These are phyloP conservation scores for Cactoblastis cactorum DNA, from an alignment of 2,888 invertebrate species.

Conservation along the genomic window DNA sequence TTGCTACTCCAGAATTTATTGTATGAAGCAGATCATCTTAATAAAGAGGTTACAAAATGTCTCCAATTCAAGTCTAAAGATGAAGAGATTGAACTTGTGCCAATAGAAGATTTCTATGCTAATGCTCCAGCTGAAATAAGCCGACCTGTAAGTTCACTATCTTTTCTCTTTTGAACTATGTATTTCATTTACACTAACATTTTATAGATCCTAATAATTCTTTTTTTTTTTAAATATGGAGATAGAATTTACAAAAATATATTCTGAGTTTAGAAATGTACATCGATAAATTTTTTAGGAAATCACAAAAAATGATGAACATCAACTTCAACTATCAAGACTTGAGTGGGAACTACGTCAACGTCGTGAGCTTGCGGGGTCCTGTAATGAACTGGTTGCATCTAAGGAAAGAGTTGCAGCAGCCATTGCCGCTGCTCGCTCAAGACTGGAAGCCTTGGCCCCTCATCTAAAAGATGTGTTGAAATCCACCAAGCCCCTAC, in stretches of 20 bases:
- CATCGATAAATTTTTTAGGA: conserved; percentile 68
- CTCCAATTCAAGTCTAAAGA: conserved; percentile 97
- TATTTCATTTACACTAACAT: too few relatives aligned
- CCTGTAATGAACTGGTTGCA: conserved; percentile 86
- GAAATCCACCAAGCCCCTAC: conserved; percentile 91
- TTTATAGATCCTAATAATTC: background rate
- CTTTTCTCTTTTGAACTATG: too few relatives aligned
- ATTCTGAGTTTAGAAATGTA: background rate
- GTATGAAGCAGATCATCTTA: conserved; percentile 95
- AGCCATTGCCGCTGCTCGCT: conserved; percentile 86
- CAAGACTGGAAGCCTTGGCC: conserved; percentile 88
- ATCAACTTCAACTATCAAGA: conserved; percentile 90
- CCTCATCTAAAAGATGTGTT: conserved; percentile 83
- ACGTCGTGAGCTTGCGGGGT: conserved; percentile 88
- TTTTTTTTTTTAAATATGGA: background rate
- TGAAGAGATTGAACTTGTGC: conserved; percentile 93
- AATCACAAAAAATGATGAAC: conserved; percentile 83
- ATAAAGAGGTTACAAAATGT: conserved; percentile 96
- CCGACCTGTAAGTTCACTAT: conserved; percentile 77
- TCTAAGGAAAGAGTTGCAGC: conserved; percentile 87
- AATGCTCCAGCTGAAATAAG: conserved; percentile 86
- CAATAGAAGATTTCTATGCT: conserved; percentile 89
- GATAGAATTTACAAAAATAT: too few relatives aligned
- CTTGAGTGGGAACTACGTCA: conserved; percentile 95
- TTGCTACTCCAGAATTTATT: conserved; percentile 94